A percentile compares a stretch with the other conserved stretches of the same genome.
Conservation (phyloP, 1,140 invertebrate genomes). For the Drosophila kikkawai region DNA sequence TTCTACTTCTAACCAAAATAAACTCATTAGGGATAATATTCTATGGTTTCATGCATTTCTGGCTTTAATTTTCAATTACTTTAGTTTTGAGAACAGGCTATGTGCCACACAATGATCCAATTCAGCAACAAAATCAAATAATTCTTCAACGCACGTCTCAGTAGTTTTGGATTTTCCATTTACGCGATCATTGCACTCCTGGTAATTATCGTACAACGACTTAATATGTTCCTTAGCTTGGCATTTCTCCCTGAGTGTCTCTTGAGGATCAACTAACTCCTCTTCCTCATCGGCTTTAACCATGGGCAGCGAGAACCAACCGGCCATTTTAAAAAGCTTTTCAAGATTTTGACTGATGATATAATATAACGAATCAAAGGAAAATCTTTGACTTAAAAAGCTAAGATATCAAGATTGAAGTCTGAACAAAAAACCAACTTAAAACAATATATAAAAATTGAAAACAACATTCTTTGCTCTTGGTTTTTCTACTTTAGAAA, state of each 20-base stretch:
- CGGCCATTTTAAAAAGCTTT: constrained; percentile 53
- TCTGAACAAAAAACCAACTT: no score
- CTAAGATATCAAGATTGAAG: not conserved
- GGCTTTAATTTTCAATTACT: constrained; percentile 85
- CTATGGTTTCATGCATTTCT: not conserved
- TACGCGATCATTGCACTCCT: constrained; percentile 94
- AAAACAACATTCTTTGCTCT: no score
- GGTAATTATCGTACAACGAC: constrained; percentile 89
- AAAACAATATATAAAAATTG: no score
- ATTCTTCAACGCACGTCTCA: constrained; percentile 95
- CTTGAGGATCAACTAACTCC: constrained; percentile 92
- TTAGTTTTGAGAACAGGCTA: constrained; percentile 90
- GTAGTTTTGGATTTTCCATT: constrained; percentile 91
- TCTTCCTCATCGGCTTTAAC: constrained; percentile 88
- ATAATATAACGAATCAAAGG: not conserved
- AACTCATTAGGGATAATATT: not conserved
- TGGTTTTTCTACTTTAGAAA: no score
- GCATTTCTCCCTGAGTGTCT: constrained; percentile 89
- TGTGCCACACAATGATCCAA: constrained; percentile 95
- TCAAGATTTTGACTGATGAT: not conserved
- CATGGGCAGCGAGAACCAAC: constrained; percentile 85
- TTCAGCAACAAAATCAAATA: constrained; percentile 95
- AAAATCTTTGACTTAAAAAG: not conserved
- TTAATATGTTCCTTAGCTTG: constrained; percentile 87
- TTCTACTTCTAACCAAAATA: not conserved